These are phyloP conservation scores for Plutomurus gul DNA, from an alignment of 1,140 invertebrate genomes.

Conservation along the genomic window DNA sequence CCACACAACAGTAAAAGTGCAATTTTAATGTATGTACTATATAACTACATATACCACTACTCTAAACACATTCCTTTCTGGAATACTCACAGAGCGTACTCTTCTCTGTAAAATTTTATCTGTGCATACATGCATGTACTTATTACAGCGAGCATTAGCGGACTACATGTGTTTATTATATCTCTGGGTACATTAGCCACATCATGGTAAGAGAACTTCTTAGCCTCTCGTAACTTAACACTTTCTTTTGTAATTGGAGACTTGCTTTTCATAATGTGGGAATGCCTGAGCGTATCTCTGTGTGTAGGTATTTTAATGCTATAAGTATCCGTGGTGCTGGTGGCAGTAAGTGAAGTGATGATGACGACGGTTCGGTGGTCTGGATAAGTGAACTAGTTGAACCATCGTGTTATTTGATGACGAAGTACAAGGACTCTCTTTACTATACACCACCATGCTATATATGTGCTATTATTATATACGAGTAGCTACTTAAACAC, in stretches of 20 bases:
- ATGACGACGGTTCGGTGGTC: conserved; percentile 13
- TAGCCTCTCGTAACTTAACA: conserved; percentile 6
- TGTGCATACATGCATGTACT: neutral
- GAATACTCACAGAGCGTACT: too few species aligned
- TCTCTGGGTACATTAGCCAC: conserved; percentile 11
- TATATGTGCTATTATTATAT: neutral
- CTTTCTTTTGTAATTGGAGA: conserved; percentile 24
- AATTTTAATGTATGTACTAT: neutral
- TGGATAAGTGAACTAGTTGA: neutral
- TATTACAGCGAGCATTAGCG: too few species aligned
- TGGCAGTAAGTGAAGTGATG: neutral
- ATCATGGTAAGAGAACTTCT: neutral
- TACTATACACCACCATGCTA: neutral
- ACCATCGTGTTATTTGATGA: neutral
- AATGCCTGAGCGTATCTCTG: neutral
- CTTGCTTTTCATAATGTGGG: neutral
- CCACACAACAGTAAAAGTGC: neutral
- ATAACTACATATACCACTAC: neutral
- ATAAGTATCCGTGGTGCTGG: neutral
- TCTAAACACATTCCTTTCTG: neutral
- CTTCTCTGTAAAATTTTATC: too few species aligned
- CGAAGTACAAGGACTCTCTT: neutral
- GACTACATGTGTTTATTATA: too few species aligned
- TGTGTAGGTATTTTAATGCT: neutral
- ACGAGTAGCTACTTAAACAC: neutral